Evolutionary conservation across 2,113 vertebrate genomes (phyloP), one percentile per base, ranked within the genome.

Genomic region (Gorsachius goisagi): DNA sequence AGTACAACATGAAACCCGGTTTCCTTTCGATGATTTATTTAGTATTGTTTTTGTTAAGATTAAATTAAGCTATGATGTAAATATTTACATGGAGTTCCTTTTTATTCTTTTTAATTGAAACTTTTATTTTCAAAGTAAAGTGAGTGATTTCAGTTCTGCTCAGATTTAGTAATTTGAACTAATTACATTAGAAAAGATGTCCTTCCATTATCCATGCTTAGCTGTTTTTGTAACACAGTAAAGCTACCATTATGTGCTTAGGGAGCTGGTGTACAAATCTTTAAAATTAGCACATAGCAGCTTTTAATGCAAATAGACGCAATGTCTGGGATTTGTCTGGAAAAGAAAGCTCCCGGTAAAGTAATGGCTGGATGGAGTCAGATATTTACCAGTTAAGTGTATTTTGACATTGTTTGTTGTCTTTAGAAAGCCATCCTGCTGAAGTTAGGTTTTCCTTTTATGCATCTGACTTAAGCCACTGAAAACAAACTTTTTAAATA

Each of bases 1-100:
- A 85, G 95, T 97, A 90, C 88, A 92, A 73, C 75, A 81, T 86
- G 93, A 97, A 97, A 95, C 33, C 33, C 81, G 3, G 88, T 94
- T 98, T 96, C 96, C 97, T 97, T 85, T 94, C 92, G 79, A 20
- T 95, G 86, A 93, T 94, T 89, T 96, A 97, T 96, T 95, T 91
- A 56, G 15, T 97, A 96, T 97, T 97, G 93, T 87, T 98, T 96
- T 96, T 86, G 68, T 93, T 94, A 92, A 94, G 95, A 96, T 97
- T 92, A 91, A 97, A 93, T 95, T 96, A 97, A 95, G 85, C 76
- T 67, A 5, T 37, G 58, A 22, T 94, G 59, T 90, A 97, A 97
- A 97, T 97, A 97, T 96, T 98, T 98, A 89, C 88, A 86, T 45
- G 52, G 69, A 85, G 63, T 72, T 92, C 66, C 83, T 95, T 95